Conservation (phyloP, 35 echinoderm and acorn worm genomes). For the Apostichopus californicus region DNA sequence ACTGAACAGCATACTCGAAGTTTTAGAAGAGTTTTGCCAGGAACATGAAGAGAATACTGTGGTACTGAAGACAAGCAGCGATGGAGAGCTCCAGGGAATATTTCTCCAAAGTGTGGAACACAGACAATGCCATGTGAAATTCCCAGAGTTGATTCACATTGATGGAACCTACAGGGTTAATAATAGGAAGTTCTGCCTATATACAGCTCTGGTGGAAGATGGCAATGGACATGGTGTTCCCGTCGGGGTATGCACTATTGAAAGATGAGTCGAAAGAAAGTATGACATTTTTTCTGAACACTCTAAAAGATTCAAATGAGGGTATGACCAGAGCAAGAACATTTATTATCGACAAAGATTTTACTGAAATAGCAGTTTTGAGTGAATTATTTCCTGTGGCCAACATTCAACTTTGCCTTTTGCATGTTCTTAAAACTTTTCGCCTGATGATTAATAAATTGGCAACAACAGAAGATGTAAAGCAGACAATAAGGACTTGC, state of each 20-base stretch:
- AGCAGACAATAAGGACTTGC: conserved; percentile 24
- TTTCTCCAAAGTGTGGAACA: conserved; percentile 16
- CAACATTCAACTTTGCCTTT: not conserved
- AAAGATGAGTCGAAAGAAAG: conserved; percentile 17
- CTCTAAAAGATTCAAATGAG: not conserved
- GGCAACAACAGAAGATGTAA: not conserved
- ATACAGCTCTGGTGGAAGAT: conserved; percentile 51
- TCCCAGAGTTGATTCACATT: conserved; percentile 35
- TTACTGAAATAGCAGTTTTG: conserved; percentile 29
- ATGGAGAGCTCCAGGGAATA: conserved; percentile 10
- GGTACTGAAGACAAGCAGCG: not conserved
- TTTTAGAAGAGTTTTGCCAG: conserved; percentile 38
- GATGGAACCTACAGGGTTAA: conserved; percentile 34
- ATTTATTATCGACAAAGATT: conserved; percentile 46
- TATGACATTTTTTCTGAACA: not conserved
- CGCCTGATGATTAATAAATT: conserved; percentile 3
- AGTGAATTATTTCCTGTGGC: not conserved
- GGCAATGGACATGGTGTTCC: not conserved
- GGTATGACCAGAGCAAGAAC: not conserved
- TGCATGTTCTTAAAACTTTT: conserved; percentile 42
- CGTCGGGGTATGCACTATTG: conserved; percentile 26
- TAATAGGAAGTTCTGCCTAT: conserved; percentile 6
- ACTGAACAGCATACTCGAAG: not conserved
- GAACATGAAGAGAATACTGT: conserved; percentile 47
- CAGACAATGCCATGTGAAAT: not conserved